Percentiles rank a stretch among this genome's conserved stretches.
Evolutionary conservation across 2,888 invertebrate species (phyloP).

Genomic region (Sepiola atlantica): DNA sequence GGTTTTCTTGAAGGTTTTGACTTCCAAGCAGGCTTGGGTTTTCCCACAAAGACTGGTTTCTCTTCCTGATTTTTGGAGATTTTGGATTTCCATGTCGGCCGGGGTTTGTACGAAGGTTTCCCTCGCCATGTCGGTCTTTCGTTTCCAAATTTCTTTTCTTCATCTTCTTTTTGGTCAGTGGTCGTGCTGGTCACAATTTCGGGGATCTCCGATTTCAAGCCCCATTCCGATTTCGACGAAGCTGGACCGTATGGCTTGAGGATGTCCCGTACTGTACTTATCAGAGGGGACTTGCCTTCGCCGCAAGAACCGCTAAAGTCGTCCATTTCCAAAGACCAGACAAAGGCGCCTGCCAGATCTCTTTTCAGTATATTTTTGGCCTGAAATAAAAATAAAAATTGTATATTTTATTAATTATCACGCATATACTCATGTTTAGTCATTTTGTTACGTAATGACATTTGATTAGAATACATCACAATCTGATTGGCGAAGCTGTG

Average conservation of each 20-base stretch:
- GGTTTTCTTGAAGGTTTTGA: constrained; percentile 45
- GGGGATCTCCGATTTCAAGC: constrained; percentile 35
- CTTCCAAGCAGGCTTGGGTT: constrained; percentile 1
- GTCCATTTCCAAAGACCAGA: constrained; percentile 97
- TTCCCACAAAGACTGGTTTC: background rate
- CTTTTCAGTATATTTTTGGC: constrained; percentile 58
- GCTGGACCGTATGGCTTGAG: constrained; percentile 53
- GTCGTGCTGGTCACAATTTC: constrained; percentile 34
- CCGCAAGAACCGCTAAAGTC: constrained; percentile 92
- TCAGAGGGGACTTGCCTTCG: constrained; percentile 90
- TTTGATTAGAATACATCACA: too few relatives aligned
- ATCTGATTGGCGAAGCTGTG: too few relatives aligned
- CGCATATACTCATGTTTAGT: too few relatives aligned
- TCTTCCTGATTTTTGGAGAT: background rate
- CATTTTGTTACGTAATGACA: too few relatives aligned
- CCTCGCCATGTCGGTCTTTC: background rate
- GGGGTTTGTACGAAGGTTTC: background rate
- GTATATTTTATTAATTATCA: too few relatives aligned
- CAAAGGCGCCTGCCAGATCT: constrained; percentile 89
- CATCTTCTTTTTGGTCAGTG: background rate
- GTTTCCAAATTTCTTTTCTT: background rate
- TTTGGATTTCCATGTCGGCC: constrained; percentile 47
- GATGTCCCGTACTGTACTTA: constrained; percentile 86
- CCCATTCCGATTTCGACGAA: background rate
- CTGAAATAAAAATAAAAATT: constrained; percentile 49